These are phyloP conservation scores for Margaritifera margaritifera DNA, from an alignment of 2,888 invertebrate genomes.

Conservation along the genomic window DNA sequence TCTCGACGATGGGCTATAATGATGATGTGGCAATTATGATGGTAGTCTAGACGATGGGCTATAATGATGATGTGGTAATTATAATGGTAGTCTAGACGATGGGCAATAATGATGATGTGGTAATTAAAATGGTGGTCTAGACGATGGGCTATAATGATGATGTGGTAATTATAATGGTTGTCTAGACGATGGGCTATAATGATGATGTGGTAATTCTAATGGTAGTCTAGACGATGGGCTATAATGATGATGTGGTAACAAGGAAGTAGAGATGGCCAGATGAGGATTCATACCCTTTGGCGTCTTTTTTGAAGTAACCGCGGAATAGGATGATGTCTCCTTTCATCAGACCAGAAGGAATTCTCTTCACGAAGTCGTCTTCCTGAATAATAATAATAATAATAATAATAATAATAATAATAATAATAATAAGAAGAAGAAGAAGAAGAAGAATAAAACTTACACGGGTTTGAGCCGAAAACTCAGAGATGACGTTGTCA, in stretches of 20 bases:
- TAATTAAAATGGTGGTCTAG: neutral
- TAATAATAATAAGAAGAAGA: no score
- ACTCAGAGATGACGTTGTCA: no score
- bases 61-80: neutral
- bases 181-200: no score
- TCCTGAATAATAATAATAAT: constrained; percentile 31
- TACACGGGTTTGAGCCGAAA: no score
- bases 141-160: neutral
- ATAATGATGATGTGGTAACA: neutral
- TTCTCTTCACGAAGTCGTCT: constrained; percentile 44
- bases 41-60: neutral
- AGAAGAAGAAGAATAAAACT: no score
- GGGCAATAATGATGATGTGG: no score
- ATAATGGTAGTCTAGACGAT: neutral
- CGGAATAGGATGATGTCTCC: constrained; percentile 45
- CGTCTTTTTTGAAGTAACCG: constrained; percentile 48
- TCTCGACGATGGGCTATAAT: no score
- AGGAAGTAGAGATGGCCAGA: neutral
- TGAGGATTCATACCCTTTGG: neutral
- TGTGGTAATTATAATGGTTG: neutral
- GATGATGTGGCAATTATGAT: no score
- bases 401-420: constrained; percentile 4
- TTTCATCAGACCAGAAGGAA: constrained; percentile 53
- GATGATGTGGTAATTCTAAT: neutral
- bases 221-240: neutral